These are phyloP conservation scores for Muntiacus muntjak DNA, from an alignment of 2,113 vertebrate species.

Conservation along the genomic window DNA sequence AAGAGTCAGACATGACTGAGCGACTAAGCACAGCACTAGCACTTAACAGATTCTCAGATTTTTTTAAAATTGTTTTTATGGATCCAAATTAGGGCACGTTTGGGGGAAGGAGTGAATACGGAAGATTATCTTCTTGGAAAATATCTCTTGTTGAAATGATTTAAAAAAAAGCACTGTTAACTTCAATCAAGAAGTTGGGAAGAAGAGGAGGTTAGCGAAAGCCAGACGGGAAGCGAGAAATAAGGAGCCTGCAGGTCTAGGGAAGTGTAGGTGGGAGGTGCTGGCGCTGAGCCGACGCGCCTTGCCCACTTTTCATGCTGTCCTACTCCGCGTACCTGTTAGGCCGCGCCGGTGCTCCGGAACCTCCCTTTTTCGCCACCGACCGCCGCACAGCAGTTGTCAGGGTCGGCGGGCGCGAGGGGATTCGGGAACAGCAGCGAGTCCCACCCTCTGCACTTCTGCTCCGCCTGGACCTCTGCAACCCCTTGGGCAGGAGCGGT, in stretches of 20 bases:
- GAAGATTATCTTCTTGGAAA: background rate
- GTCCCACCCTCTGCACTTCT: fast-evolving
- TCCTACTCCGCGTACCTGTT: background rate
- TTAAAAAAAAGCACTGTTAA: background rate
- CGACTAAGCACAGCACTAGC: background rate
- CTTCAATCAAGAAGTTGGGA: background rate
- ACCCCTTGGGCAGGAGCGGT: background rate
- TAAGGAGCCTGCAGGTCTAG: background rate
- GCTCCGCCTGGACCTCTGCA: fast-evolving
- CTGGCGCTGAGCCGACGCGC: background rate
- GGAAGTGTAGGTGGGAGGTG: background rate
- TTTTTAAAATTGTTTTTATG: background rate
- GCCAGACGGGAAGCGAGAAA: background rate
- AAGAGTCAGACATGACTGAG: background rate
- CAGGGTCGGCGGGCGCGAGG: background rate
- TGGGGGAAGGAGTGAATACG: background rate
- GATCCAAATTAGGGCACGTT: background rate
- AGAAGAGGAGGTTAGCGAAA: background rate
- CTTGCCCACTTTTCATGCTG: background rate
- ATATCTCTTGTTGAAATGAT: background rate
- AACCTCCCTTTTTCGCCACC: background rate
- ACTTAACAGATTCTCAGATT: background rate
- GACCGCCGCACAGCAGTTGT: background rate
- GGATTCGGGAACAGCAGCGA: slow-evolving; percentile 11
- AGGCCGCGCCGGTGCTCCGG: background rate